Evolutionary conservation across 2,113 vertebrate species (phyloP), one percentile per base, ranked within the genome.

Genomic region (Solea senegalensis): DNA sequence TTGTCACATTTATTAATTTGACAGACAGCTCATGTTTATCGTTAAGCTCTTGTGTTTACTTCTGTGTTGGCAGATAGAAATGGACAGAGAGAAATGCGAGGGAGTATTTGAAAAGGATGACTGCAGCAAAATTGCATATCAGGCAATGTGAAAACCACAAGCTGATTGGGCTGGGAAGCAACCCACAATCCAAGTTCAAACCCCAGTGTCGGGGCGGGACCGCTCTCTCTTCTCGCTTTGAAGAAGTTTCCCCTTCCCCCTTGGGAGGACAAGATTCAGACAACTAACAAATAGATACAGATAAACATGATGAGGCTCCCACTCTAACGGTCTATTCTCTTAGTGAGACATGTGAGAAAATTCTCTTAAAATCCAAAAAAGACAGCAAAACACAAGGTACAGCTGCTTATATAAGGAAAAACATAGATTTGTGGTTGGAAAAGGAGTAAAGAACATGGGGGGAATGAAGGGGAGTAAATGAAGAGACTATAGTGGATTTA

Each of bases 121-220:
- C 81, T 80, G 78, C 88, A 69, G 84, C 87, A 77, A 91, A 90
- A 87, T 87, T 86, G 77, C 76, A 87, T 84, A 85, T 91, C 72
- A 85, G 79, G 71, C 83, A 86, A 76, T 86, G 81, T 81, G 72
- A 86, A 90, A 91, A 89, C 89, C 89, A 81, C 89, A 83, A 76
- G 57, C 74, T 92, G 91, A 93, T 92, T 92, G 82, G 85, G 80
- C 80, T 87, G 89, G 78, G 90, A 90, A 88, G 86, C 86, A 86
- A 85, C 80, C 84, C 76, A 66, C 83, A 87, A 87, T 88, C 86
- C 78, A 75, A 91, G 85, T 86, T 89, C 83, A 87, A 86, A 88
- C 81, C 89, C 70, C 72, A 70, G 68, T 85, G 86, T 82, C 64
- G 58, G 82, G 55, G 74, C 34, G 13, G 64, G 63, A 78, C 65